A percentile compares a stretch with the other conserved stretches of the same genome.
These are phyloP conservation scores for Betta splendens DNA, from an alignment of 2,797 vertebrate genomes.

Conservation along the genomic window DNA sequence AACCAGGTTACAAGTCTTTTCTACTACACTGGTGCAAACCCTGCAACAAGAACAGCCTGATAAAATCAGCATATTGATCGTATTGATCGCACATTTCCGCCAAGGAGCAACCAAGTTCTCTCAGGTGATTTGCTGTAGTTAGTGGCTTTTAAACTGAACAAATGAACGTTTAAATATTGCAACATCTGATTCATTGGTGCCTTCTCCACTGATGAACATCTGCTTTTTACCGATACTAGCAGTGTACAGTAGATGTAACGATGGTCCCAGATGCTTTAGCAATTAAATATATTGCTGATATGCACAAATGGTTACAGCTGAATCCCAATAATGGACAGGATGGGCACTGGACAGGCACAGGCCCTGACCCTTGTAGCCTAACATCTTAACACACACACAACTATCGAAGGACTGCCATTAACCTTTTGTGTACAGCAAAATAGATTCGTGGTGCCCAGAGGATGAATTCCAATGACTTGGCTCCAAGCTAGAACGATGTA, in stretches of 20 bases:
- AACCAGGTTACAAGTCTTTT: neutral
- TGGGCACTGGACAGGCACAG: too few relatives aligned
- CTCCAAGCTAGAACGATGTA: too few relatives aligned
- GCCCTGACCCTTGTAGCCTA: too few relatives aligned
- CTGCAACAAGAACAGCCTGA: neutral
- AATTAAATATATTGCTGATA: neutral
- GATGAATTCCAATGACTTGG: neutral
- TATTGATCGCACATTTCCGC: slow-evolving; percentile 12
- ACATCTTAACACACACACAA: too few relatives aligned
- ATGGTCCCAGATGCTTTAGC: neutral
- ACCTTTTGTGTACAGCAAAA: too few relatives aligned
- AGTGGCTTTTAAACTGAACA: neutral
- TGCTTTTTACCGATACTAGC: neutral
- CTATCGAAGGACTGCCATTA: too few relatives aligned
- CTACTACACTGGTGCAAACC: neutral
- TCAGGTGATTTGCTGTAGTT: slow-evolving; percentile 17
- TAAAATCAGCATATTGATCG: neutral
- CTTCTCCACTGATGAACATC: neutral
- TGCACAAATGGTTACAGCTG: neutral
- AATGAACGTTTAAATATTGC: slow-evolving; percentile 8
- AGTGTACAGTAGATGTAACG: neutral
- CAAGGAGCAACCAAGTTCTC: neutral
- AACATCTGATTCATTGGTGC: slow-evolving; percentile 4
- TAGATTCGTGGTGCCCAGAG: neutral
- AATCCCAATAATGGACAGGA: neutral